Evolutionary conservation across 2,113 vertebrate genomes (phyloP).

Genomic region (Rhizomys pruinosus): DNA sequence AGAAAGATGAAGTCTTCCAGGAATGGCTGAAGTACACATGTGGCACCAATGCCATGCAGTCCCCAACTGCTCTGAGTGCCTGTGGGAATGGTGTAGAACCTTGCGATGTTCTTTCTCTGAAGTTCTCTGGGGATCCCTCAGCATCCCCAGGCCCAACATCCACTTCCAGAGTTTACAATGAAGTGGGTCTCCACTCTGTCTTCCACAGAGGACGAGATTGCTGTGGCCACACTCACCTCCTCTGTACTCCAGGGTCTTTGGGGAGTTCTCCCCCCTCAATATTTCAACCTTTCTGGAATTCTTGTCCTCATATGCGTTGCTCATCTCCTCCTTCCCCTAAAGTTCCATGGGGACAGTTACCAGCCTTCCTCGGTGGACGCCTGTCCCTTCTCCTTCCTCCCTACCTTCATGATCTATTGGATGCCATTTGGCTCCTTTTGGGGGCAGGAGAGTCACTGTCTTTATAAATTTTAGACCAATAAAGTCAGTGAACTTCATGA

Average conservation of each 20-base stretch:
- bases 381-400: no score
- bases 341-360: not conserved
- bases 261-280: conserved; percentile 58
- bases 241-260: conserved; percentile 22
- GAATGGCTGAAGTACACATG: conserved; percentile 94
- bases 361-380: no score
- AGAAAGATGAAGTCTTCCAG: conserved; percentile 93
- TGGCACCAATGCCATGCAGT: conserved; percentile 92
- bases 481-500: conserved; percentile 79
- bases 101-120: conserved; percentile 83
- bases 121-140: not conserved
- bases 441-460: conserved; percentile 61
- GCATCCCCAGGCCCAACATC: not conserved
- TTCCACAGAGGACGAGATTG: conserved; percentile 54
- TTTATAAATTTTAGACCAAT: conserved; percentile 81
- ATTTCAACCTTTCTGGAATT: conserved; percentile 59
- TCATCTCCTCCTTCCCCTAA: not conserved
- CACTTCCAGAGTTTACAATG: conserved; percentile 55
- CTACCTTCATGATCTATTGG: conserved; percentile 32
- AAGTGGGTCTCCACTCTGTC: not conserved
- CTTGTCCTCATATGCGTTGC: conserved; percentile 29
- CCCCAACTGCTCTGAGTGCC: conserved; percentile 91
- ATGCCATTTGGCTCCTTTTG: conserved; percentile 53
- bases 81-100: conserved; percentile 94
- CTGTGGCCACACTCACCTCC: conserved; percentile 39